Base-by-base conservation (phyloP, 2,888 invertebrate genomes). In the Aricia artaxerxes region DNA sequence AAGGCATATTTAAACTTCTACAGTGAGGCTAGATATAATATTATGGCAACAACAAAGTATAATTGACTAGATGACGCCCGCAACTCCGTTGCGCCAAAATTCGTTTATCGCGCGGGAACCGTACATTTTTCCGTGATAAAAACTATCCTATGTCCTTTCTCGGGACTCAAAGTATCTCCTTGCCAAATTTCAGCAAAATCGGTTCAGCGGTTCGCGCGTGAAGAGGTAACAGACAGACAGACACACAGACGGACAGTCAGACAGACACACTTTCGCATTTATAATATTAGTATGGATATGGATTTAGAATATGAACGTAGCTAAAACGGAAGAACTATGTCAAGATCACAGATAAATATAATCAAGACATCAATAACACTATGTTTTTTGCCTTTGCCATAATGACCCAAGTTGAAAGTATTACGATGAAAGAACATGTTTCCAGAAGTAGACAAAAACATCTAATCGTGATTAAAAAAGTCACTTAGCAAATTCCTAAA, bases 311-410 rank as follows among this genome's bases (percentile, higher is more conserved):
- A 61, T 24, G 24, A 61, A 61, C 24, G 61, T 24, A 61, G 61
- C 6, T 61, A 24, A 61, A 61, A 61, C 61, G n/a, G 13, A 24
- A 61, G 61, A 61, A 61, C 61, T 61, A 61, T 61, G 24, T 61
- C 61, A 61, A 61, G 61, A 61, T 61, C 61, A 61, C 57, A 57
- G 16, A 61, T 61, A 61, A 61, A 61, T 61, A 24, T 7, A 61
- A 24, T 24, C n/a, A 61, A 24, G 24, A 24, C 24, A 61, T 57
- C 16, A 16, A 57, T 13, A 4, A 4, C 16, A 49, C 9, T 16
- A 57, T 57, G 16, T 57, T 57, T 53, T 1, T 57, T 4, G 57
- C 16, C 16, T 57, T 3, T 57, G 1, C 57, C 16, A 57, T 4
- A 16, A 57, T 57, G 57, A 9, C 49, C 2, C 49, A 2, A 57